Conservation (phyloP, 2,797 vertebrate genomes). For the Balearica regulorum region DNA sequence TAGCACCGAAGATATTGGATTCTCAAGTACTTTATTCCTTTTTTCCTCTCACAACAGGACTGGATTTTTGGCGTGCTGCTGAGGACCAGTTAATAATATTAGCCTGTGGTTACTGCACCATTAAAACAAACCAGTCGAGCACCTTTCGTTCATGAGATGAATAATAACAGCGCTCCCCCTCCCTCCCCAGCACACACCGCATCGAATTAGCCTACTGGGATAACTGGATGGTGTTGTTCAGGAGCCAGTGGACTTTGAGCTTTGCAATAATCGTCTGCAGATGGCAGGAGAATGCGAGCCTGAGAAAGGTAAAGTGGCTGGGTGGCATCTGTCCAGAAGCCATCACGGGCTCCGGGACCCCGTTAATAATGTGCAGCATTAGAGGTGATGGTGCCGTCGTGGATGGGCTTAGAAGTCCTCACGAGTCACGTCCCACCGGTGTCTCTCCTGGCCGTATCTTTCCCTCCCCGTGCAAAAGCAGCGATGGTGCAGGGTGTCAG, state of each 20-base stretch:
- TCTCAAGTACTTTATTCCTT: neutral
- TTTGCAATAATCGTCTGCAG: neutral
- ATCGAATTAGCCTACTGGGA: neutral
- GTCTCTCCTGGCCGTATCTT: neutral
- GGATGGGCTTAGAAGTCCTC: neutral
- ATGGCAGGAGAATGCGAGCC: neutral
- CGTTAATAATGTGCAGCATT: rapidly evolving
- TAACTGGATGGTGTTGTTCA: neutral
- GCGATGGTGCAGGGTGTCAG: neutral
- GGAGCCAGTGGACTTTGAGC: neutral
- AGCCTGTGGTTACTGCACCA: neutral
- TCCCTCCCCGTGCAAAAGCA: no score
- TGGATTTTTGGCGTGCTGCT: neutral
- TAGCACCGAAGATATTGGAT: neutral
- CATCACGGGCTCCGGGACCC: neutral
- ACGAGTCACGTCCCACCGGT: rapidly evolving
- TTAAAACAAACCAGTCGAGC: neutral
- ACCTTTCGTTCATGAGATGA: neutral
- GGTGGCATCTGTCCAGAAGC: neutral
- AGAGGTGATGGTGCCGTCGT: neutral
- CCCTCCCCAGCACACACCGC: neutral
- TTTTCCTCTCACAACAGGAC: neutral
- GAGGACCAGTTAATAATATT: neutral
- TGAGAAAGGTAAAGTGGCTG: neutral
- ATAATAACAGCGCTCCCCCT: neutral